phyloP scores from a whole-genome alignment of 2,797 vertebrate genomes.

The Tiaroga cobitis region DNA sequence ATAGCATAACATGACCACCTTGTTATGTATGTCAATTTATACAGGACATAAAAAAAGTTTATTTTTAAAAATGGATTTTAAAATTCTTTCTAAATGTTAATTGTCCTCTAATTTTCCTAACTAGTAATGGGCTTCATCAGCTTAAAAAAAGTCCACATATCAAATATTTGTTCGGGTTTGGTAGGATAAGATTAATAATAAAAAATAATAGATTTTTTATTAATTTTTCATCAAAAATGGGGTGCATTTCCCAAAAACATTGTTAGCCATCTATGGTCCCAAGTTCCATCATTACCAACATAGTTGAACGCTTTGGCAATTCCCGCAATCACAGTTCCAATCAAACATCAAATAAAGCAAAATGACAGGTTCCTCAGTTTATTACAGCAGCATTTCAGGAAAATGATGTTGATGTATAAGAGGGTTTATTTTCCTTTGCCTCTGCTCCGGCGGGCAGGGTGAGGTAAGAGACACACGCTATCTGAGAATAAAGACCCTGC shows the following conservation, averaged over 20 bases:
- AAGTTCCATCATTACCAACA: background rate
- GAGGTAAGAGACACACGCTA: slow-evolving; percentile 54
- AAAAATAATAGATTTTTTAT: no score
- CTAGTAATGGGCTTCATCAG: background rate
- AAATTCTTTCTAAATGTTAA: background rate
- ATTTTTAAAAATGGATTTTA: no score
- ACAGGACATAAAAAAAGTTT: no score
- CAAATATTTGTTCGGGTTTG: background rate
- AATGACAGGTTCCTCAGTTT: no score
- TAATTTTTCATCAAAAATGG: background rate
- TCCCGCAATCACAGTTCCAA: background rate
- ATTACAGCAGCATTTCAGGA: no score
- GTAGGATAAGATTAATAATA: no score
- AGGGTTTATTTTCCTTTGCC: slow-evolving; percentile 70
- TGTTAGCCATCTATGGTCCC: no score
- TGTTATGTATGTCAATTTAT: background rate
- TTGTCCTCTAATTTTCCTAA: background rate
- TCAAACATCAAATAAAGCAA: background rate
- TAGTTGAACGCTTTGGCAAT: background rate
- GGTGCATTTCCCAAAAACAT: background rate
- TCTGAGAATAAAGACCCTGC: slow-evolving; percentile 74
- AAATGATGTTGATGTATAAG: slow-evolving; percentile 30
- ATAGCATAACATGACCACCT: background rate
- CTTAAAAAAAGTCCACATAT: background rate
- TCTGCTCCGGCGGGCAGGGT: slow-evolving; percentile 18